A percentile compares a stretch with the other conserved stretches of the same genome.
Conservation (phyloP, 2,113 vertebrate genomes). For the Zosterops borbonicus region DNA sequence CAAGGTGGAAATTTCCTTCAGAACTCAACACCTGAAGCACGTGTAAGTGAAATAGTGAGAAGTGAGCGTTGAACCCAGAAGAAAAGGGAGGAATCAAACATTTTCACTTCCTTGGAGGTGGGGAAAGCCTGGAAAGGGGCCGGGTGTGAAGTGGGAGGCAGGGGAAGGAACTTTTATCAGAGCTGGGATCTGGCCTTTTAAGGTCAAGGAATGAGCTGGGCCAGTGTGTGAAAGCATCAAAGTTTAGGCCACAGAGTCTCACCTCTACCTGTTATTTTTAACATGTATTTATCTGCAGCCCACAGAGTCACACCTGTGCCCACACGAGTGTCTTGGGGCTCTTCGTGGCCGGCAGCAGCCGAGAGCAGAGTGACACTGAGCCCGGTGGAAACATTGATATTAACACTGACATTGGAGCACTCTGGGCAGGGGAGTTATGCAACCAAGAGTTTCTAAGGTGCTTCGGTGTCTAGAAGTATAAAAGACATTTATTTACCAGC, state of each 20-base stretch:
- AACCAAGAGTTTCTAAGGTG: not conserved
- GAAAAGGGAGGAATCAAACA: not conserved
- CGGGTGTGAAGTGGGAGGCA: not conserved
- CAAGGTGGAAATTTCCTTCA: not conserved
- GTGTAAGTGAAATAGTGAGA: not conserved
- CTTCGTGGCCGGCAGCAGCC: not conserved
- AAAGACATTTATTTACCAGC: not conserved
- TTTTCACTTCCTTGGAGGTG: not conserved
- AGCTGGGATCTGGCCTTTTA: slow-evolving; percentile 24
- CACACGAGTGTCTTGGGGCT: not conserved
- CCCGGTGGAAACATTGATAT: not conserved
- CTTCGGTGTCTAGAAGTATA: not conserved
- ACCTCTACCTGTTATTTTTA: not conserved
- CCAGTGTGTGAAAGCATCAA: not conserved
- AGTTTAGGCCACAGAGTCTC: not conserved
- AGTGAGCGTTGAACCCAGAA: not conserved
- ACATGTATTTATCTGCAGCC: not conserved
- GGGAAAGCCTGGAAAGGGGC: not conserved
- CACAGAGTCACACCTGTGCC: not conserved
- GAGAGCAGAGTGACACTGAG: not conserved
- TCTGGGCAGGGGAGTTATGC: not conserved
- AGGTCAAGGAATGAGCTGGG: not conserved
- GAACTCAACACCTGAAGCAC: not conserved
- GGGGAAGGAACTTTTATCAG: not conserved
- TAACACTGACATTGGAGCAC: fast-evolving